phyloP scores from a whole-genome alignment of 2,113 vertebrate species.

The Tyrannus savana region DNA sequence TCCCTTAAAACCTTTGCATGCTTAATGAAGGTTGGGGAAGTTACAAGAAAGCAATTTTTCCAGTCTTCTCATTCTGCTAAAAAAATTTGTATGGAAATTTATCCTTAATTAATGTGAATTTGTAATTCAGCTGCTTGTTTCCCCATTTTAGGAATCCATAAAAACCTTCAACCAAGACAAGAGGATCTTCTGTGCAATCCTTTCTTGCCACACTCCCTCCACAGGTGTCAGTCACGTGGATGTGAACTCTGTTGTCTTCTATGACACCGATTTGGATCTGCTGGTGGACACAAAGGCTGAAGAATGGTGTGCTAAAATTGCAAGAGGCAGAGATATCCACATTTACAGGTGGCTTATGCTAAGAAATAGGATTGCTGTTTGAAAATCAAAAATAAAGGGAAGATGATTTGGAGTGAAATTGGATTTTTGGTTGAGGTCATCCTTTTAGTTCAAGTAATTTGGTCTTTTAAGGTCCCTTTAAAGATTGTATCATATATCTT shows the following conservation, averaged over 20 bases:
- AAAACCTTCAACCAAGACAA: constrained; percentile 84
- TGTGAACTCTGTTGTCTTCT: constrained; percentile 84
- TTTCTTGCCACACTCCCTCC: constrained; percentile 85
- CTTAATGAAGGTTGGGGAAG: background rate
- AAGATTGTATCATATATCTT: background rate
- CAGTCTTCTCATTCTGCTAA: background rate
- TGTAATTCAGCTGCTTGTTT: background rate
- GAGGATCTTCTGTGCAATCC: constrained; percentile 82
- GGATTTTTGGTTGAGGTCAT: background rate
- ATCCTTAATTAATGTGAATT: background rate
- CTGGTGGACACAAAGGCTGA: constrained; percentile 83
- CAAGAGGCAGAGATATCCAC: constrained; percentile 83
- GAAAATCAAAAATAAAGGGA: background rate
- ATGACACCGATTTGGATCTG: constrained; percentile 82
- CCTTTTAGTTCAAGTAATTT: background rate
- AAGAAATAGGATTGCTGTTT: background rate
- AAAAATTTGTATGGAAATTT: background rate
- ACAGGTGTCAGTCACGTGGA: constrained; percentile 79
- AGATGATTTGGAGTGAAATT: background rate
- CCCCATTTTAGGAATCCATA: constrained; percentile 77
- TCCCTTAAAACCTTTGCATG: background rate
- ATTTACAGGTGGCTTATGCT: constrained; percentile 80
- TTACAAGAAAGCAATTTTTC: background rate
- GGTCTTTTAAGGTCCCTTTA: background rate
- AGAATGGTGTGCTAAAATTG: constrained; percentile 85